These are phyloP conservation scores for Mus musculus DNA, from an alignment of 2,113 vertebrate genomes.

Conservation along the genomic window DNA sequence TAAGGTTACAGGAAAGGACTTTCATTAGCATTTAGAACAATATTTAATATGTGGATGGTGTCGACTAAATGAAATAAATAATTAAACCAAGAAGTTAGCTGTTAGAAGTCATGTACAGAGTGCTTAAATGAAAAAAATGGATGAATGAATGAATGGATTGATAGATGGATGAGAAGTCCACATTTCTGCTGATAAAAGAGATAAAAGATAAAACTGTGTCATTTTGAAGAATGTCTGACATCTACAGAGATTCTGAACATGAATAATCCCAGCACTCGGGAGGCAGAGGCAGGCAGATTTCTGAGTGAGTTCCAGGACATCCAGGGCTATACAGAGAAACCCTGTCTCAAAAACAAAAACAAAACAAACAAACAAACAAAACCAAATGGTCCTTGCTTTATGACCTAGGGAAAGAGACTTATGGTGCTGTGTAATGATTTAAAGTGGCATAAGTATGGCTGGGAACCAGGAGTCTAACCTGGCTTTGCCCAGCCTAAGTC, in stretches of 20 bases:
- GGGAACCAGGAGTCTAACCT: background rate
- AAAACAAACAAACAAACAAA: no score
- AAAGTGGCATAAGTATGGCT: background rate
- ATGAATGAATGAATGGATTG: background rate
- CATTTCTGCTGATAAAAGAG: background rate
- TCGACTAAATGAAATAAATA: background rate
- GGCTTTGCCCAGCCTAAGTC: background rate
- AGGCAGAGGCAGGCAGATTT: no score
- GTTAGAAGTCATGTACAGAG: background rate
- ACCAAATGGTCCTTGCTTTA: background rate
- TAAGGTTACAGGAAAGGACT: background rate
- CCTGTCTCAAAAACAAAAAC: no score
- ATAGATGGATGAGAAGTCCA: background rate
- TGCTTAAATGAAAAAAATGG: background rate
- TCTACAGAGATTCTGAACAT: background rate
- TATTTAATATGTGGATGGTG: background rate
- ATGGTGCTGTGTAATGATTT: background rate
- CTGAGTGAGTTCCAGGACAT: no score
- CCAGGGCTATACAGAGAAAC: no score
- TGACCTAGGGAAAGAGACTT: background rate
- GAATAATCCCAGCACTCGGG: background rate
- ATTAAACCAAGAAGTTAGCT: conserved; percentile 2
- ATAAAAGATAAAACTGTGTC: background rate
- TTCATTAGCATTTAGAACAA: background rate
- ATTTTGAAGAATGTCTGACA: background rate